Conservation (phyloP, 1,140 invertebrate species). For the Lordiphosa clarofinis region DNA sequence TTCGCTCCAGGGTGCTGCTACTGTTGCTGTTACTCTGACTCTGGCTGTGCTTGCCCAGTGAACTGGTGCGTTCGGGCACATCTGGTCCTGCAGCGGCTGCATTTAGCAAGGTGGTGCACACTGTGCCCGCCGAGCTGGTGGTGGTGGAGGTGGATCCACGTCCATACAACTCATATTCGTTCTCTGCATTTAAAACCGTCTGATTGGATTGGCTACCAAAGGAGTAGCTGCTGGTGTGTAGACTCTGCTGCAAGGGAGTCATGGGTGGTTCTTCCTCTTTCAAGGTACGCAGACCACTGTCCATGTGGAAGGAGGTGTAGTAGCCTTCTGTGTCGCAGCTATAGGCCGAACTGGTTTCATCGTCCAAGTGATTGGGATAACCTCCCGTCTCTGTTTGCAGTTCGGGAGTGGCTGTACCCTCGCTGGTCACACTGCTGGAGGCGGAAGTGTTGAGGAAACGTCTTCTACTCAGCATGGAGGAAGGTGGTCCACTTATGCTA, state of each 20-base stretch:
- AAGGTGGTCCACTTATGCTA: constrained; percentile 83
- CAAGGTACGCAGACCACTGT: constrained; percentile 93
- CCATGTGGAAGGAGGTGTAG: constrained; percentile 98
- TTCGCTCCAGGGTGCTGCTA: constrained; percentile 82
- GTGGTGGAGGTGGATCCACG: constrained; percentile 93
- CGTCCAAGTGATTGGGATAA: constrained; percentile 84
- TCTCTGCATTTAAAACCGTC: constrained; percentile 85
- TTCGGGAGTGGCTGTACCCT: constrained; percentile 91
- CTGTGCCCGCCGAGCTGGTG: constrained; percentile 92
- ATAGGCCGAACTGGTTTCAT: constrained; percentile 95
- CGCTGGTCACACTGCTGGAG: constrained; percentile 90
- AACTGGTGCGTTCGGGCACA: constrained; percentile 89
- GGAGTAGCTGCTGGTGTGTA: constrained; percentile 82
- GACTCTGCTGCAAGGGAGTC: constrained; percentile 83
- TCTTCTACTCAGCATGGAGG: constrained; percentile 84
- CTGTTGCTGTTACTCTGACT: constrained; percentile 80
- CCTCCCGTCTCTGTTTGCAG: constrained; percentile 84
- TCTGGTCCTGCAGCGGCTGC: constrained; percentile 81
- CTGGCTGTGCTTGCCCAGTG: constrained; percentile 81
- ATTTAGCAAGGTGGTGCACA: constrained; percentile 87
- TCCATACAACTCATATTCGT: constrained; percentile 93
- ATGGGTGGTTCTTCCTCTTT: constrained; percentile 89
- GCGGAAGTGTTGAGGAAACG: constrained; percentile 87
- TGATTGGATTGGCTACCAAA: constrained; percentile 81
- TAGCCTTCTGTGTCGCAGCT: constrained; percentile 98